These are phyloP conservation scores for Lucilia cuprina DNA, from an alignment of 1,140 invertebrate species.

Conservation along the genomic window DNA sequence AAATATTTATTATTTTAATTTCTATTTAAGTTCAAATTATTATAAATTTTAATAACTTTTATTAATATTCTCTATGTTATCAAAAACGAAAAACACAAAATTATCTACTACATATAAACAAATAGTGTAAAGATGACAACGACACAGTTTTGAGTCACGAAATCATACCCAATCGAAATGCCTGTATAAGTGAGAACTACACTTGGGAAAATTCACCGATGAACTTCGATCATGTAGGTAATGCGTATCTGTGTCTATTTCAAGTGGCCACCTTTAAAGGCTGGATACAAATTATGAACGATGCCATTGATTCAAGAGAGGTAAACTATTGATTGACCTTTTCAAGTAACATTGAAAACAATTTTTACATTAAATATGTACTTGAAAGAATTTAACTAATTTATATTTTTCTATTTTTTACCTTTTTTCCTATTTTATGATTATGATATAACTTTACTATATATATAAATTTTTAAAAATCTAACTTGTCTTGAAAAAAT, in stretches of 20 bases:
- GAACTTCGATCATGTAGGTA: conserved; percentile 98
- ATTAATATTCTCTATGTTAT: not conserved
- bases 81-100: conserved; percentile 37
- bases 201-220: conserved; percentile 96
- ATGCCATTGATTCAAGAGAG: conserved; percentile 94
- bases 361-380: not conserved
- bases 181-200: conserved; percentile 86
- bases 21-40: not conserved
- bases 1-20: not conserved
- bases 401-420: conserved; percentile 39
- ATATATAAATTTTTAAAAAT: not conserved
- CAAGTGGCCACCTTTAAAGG: conserved; percentile 98
- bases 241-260: conserved; percentile 96
- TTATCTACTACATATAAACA: conserved; percentile 53
- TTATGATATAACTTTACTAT: not conserved
- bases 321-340: conserved; percentile 65
- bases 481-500: not conserved
- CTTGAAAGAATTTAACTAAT: conserved; percentile 20
- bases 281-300: conserved; percentile 96
- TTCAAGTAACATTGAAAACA: not conserved
- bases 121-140: conserved; percentile 87
- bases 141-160: conserved; percentile 81
- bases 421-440: conserved; percentile 19
- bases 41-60: conserved; percentile 17
- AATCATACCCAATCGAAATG: conserved; percentile 84